Percentiles rank a stretch among this genome's conserved stretches.
These are phyloP conservation scores for Keiferia lycopersicella DNA, from an alignment of 2,888 invertebrate species.

Conservation along the genomic window DNA sequence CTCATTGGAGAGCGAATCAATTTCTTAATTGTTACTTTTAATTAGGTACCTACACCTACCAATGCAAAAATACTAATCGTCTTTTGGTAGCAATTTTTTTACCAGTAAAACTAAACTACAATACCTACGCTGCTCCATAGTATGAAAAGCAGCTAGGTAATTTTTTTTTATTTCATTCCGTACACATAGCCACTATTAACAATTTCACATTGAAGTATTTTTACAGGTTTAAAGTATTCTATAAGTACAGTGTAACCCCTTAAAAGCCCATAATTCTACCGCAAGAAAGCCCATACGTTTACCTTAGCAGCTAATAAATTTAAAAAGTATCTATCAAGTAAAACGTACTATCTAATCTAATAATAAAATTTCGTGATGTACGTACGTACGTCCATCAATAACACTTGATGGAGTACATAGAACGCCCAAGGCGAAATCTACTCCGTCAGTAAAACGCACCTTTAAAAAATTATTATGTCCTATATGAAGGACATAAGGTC, in stretches of 20 bases:
- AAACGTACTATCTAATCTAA: conserved; percentile 27
- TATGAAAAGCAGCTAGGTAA: too few species aligned
- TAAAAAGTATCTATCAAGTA: conserved; percentile 23
- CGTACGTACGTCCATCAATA: conserved; percentile 34
- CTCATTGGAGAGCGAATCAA: too few species aligned
- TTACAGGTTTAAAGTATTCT: background rate
- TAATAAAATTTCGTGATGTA: conserved; percentile 24
- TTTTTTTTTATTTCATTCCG: too few species aligned
- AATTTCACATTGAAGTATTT: background rate
- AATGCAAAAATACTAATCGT: too few species aligned
- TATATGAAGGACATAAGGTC: conserved; percentile 30
- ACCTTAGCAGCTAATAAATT: conserved; percentile 23
- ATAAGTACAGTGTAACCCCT: background rate
- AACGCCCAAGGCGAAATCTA: conserved; percentile 57
- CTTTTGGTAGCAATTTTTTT: too few species aligned
- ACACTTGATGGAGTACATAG: conserved; percentile 46
- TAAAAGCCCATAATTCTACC: background rate
- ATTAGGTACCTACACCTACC: too few species aligned
- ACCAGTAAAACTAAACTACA: too few species aligned
- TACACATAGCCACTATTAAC: background rate
- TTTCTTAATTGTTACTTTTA: too few species aligned
- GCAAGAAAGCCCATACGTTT: conserved; percentile 11
- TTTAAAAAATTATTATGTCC: conserved; percentile 12
- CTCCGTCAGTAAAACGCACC: conserved; percentile 47
- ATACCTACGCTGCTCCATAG: too few species aligned